Percentiles rank a stretch among this genome's conserved stretches.
Evolutionary conservation across 2,797 vertebrate genomes (phyloP).

Genomic region (Potorous gilbertii): DNA sequence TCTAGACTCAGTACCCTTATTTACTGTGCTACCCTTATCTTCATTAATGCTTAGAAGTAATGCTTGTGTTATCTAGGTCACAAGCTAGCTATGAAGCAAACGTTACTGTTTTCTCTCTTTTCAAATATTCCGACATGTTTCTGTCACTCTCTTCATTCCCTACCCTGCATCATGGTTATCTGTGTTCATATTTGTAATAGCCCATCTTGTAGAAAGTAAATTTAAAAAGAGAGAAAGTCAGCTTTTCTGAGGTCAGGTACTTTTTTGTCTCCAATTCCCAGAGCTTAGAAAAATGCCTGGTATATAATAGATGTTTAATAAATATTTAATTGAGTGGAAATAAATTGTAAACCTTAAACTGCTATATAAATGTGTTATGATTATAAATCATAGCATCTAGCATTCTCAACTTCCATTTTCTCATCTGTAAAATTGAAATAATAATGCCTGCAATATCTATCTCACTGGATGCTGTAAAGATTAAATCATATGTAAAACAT

Average conservation of each 20-base stretch:
- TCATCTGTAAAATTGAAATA: background rate
- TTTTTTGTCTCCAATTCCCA: background rate
- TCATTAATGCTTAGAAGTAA: background rate
- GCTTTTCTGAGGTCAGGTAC: background rate
- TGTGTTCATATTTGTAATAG: background rate
- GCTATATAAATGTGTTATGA: background rate
- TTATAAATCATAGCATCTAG: background rate
- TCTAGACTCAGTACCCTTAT: background rate
- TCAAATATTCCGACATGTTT: background rate
- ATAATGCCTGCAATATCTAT: background rate
- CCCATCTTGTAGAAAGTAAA: background rate
- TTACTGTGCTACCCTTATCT: background rate
- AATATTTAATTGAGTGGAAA: background rate
- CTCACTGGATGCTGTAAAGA: background rate
- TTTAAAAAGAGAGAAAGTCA: background rate
- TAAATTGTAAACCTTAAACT: background rate
- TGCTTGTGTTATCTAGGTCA: background rate
- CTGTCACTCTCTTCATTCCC: background rate
- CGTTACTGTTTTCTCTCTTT: background rate
- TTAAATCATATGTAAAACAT: background rate
- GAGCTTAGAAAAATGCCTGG: background rate
- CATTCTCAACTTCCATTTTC: background rate
- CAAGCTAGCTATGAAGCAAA: background rate
- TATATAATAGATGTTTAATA: background rate
- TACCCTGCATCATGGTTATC: background rate